Evolutionary conservation across 2,113 vertebrate genomes (phyloP), one percentile per base, ranked within the genome.

Genomic region (Balaenoptera acutorostrata): DNA sequence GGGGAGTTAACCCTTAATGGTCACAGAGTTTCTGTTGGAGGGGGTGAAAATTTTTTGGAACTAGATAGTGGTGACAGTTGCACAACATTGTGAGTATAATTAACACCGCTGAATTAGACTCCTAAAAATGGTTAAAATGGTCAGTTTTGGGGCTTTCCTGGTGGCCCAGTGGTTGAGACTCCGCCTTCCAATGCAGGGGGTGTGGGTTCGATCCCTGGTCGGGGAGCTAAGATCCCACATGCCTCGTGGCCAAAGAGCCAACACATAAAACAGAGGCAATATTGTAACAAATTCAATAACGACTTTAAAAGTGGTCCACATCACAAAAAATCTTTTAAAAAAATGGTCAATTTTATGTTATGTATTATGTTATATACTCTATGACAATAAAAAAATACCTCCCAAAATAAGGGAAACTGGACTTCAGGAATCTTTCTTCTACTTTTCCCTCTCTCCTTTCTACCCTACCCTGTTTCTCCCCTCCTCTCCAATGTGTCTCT

Each of bases 401-500:
- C 21, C 11, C 55, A 66, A 68, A 68, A 39, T 81, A 81, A 29
- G 3, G 13, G 25, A 27, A 39, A 31, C 5, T n/a, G 13, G 21
- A 21, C 31, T 84, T 80, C 29, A 21, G 12, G 33, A 72, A 20
- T 8, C 25, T 72, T 13, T 69, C 20, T 20, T 74, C 14, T 46
- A 52, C 36, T 63, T 74, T 84, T 39, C 27, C 41, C 27, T 39
- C 8, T 8, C 39, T 46, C n/a, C 23, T 61, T 44, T 68, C 17
- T 6, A 1, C 18, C 5, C 4, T 8, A 17, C 20, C 33, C 11
- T 8, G 33, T 27, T 18, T 25, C 11, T 17, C 49, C 0, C 29
- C 14, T 14, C 31, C 63, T 39, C 31, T 68, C 39, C 3, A 12
- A 21, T 0, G 13, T 55, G 33, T 33, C 0, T 2, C n/a, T 74